These are phyloP conservation scores for Calyptommatus sinebrachiatus DNA, from an alignment of 2,113 vertebrate genomes.

Conservation along the genomic window DNA sequence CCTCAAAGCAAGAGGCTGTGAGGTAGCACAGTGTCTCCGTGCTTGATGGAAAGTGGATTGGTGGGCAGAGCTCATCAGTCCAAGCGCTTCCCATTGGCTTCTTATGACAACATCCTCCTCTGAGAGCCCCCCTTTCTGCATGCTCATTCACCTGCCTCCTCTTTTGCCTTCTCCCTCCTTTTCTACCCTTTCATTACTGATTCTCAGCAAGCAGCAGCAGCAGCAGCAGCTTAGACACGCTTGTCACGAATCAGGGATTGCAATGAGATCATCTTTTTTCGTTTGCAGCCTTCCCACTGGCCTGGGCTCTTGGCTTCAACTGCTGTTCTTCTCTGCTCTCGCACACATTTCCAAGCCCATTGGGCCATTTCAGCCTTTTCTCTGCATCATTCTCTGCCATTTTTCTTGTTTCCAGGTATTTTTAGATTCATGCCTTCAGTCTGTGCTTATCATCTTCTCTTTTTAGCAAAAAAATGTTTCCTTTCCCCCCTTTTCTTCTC, in stretches of 20 bases:
- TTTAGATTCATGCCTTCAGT: slow-evolving; percentile 64
- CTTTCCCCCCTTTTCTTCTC: slow-evolving; percentile 8
- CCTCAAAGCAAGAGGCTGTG: not conserved
- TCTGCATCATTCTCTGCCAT: slow-evolving; percentile 53
- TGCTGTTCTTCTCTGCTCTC: slow-evolving; percentile 51
- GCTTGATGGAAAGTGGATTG: slow-evolving; percentile 52
- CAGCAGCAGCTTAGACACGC: slow-evolving; percentile 53
- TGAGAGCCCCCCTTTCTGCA: slow-evolving; percentile 68
- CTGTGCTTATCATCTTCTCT: slow-evolving; percentile 56
- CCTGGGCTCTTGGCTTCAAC: slow-evolving; percentile 60
- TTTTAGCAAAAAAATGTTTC: slow-evolving; percentile 68
- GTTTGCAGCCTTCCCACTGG: slow-evolving; percentile 67
- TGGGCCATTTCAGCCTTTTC: slow-evolving; percentile 46
- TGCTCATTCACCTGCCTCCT: slow-evolving; percentile 74
- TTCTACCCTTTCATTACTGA: slow-evolving; percentile 74
- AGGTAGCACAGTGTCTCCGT: slow-evolving; percentile 31
- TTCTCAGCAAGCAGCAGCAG: slow-evolving; percentile 75
- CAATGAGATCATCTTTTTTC: slow-evolving; percentile 84
- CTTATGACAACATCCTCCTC: slow-evolving; percentile 91
- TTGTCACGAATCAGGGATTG: slow-evolving; percentile 67
- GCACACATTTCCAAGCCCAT: slow-evolving; percentile 24
- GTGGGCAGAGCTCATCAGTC: slow-evolving; percentile 70
- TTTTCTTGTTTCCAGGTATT: slow-evolving; percentile 53
- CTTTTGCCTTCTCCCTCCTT: slow-evolving; percentile 69
- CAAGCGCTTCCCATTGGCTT: slow-evolving; percentile 84